phyloP scores from a whole-genome alignment of 1,140 invertebrate species.

The Oryctes rhinoceros region DNA sequence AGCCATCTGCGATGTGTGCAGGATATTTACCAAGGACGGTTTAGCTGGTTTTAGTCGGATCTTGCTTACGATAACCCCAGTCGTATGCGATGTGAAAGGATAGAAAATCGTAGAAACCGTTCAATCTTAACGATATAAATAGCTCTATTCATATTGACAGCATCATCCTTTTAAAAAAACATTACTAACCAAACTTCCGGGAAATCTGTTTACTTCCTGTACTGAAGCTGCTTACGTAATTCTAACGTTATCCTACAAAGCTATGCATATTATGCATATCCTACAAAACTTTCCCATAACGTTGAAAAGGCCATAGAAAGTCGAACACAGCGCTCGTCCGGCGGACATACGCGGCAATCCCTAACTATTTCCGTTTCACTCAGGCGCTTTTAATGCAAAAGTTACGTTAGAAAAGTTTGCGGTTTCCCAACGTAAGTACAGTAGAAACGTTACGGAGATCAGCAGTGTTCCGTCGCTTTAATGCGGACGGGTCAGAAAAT shows the following conservation, averaged over 20 bases:
- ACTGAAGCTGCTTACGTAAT: background rate
- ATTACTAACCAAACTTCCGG: background rate
- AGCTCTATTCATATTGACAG: no score
- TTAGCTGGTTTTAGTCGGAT: no score
- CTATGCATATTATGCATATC: background rate
- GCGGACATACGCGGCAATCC: background rate
- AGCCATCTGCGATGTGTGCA: no score
- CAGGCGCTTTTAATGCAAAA: constrained; percentile 27
- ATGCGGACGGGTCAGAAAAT: background rate
- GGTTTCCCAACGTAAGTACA: background rate
- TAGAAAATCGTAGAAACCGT: no score
- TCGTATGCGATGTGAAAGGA: no score
- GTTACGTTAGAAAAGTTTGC: constrained; percentile 29
- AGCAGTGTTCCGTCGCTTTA: background rate
- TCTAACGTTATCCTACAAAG: background rate
- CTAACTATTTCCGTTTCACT: background rate
- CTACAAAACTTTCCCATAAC: background rate
- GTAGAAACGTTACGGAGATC: background rate
- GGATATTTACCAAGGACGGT: no score
- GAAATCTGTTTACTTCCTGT: background rate
- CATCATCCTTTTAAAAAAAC: background rate
- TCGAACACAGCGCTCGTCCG: background rate
- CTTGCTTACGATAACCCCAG: no score
- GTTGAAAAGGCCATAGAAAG: background rate
- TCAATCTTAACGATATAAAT: no score